Percentiles rank a stretch among this genome's conserved stretches.
phyloP scores from a whole-genome alignment of 2,113 vertebrate genomes.

The Sturnira hondurensis region DNA sequence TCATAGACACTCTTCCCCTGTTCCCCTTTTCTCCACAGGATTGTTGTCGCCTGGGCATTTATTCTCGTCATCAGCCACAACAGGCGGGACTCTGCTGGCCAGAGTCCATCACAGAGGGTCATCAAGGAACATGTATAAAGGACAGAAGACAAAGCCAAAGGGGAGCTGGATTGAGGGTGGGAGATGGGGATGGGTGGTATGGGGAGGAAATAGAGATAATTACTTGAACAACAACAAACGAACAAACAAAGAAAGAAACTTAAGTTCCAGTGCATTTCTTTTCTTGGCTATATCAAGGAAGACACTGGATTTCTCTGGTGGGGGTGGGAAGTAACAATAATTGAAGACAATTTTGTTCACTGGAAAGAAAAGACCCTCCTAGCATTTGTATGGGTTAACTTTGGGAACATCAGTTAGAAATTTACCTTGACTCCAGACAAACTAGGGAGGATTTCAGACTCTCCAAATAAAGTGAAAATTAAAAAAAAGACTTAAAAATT shows the following conservation, averaged over 20 bases:
- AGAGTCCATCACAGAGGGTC: too few species aligned
- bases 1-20: too few species aligned
- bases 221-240: too few species aligned
- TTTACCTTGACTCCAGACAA: background rate
- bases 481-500: background rate
- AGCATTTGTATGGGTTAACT: background rate
- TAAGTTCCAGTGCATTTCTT: background rate
- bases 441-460: background rate
- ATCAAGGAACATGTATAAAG: too few species aligned
- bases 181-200: too few species aligned
- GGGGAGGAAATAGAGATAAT: too few species aligned
- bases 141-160: too few species aligned
- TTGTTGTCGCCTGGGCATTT: too few species aligned
- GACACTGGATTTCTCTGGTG: background rate
- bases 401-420: background rate
- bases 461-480: background rate
- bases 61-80: too few species aligned
- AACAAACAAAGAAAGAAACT: background rate
- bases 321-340: background rate
- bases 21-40: too few species aligned
- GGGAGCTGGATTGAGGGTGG: too few species aligned
- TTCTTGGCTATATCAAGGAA: background rate
- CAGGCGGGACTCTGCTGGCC: too few species aligned
- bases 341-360: background rate
- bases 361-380: background rate